A percentile compares a stretch with the other conserved stretches of the same genome.
phyloP scores from a whole-genome alignment of 2,888 invertebrate genomes.

The Leucophora obtusa region DNA sequence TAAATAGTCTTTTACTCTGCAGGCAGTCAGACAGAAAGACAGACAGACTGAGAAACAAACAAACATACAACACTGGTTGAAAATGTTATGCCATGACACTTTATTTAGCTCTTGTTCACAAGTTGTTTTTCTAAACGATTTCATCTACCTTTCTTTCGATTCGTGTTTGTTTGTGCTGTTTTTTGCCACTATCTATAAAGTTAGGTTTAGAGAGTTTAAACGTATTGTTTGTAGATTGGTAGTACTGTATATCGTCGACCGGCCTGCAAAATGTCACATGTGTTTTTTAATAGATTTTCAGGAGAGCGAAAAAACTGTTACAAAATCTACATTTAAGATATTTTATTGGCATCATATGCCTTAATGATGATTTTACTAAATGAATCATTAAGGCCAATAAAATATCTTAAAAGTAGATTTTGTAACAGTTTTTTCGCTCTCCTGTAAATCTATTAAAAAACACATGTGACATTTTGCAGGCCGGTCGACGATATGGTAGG shows the following conservation, averaged over 20 bases:
- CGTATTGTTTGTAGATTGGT: neutral
- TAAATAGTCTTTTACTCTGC: slow-evolving; percentile 63
- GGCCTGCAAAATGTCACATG: too few relatives aligned
- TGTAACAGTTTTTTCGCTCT: too few relatives aligned
- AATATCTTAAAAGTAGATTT: too few relatives aligned
- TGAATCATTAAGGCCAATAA: too few relatives aligned
- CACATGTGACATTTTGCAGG: too few relatives aligned
- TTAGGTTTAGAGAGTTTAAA: slow-evolving; percentile 23
- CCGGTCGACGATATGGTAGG: too few relatives aligned
- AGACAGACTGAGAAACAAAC: slow-evolving; percentile 5
- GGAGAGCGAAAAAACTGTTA: too few relatives aligned
- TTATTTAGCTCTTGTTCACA: slow-evolving; percentile 64
- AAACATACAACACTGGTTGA: slow-evolving; percentile 25
- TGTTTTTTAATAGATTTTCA: too few relatives aligned
- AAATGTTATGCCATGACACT: slow-evolving; percentile 58
- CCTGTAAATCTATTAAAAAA: too few relatives aligned
- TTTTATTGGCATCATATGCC: too few relatives aligned
- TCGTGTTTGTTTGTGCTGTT: slow-evolving; percentile 3
- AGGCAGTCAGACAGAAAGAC: slow-evolving; percentile 43
- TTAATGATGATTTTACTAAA: too few relatives aligned
- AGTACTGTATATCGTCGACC: neutral
- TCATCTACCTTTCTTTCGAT: slow-evolving; percentile 42
- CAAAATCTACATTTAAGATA: too few relatives aligned
- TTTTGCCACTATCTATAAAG: neutral
- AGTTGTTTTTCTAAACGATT: slow-evolving; percentile 62